Evolutionary conservation across 2,113 vertebrate genomes (phyloP), one percentile per base, ranked within the genome.

Genomic region (Tichodroma muraria): DNA sequence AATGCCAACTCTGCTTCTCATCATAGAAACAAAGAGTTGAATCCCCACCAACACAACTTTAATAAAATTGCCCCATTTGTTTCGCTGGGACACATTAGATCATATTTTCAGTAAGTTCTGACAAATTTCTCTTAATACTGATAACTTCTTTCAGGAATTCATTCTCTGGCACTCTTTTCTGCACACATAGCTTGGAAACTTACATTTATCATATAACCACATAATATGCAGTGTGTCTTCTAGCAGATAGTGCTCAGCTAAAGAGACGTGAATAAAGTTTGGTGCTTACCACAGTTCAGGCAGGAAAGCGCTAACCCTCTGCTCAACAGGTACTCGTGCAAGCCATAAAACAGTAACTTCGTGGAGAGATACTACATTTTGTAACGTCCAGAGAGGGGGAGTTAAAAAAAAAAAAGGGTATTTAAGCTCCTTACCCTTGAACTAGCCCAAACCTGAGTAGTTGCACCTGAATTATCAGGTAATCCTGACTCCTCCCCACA

Each of bases 331-430:
- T 14, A 42, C 40, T 57, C 3, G 1, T 5, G 3, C 8, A 15
- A 81, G 25, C 25, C 20, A 8, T n/a, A 42, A 53, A 40, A 50
- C 6, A 71, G 35, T 23, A 61, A 71, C 19, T 75, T 79, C 3
- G 2, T 6, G 2, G 12, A 75, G 6, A 78, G 19, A 63, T 15
- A 28, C 1, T 18, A 6, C 5, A 5, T 35, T 78, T 22, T 27
- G 25, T 25, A 66, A 11, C 38, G 4, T 20, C 53, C 6, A 30
- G 30, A 14, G 5, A 25, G 3, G 8, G 5, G 1, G 10, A 25
- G 6, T 1, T 53, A 3, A 8, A 17, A 31, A 56, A 23, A 44
- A 16, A 42, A 38, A 54, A 1, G 1, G 21, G 0, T 2, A 9
- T 54, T 78, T 70, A 64, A 73, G 12, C 2, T 75, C n/a, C 37